Percentiles rank a stretch among this genome's conserved stretches.
Evolutionary conservation across 1,140 invertebrate genomes (phyloP).

Genomic region (Meteorus sp.): DNA sequence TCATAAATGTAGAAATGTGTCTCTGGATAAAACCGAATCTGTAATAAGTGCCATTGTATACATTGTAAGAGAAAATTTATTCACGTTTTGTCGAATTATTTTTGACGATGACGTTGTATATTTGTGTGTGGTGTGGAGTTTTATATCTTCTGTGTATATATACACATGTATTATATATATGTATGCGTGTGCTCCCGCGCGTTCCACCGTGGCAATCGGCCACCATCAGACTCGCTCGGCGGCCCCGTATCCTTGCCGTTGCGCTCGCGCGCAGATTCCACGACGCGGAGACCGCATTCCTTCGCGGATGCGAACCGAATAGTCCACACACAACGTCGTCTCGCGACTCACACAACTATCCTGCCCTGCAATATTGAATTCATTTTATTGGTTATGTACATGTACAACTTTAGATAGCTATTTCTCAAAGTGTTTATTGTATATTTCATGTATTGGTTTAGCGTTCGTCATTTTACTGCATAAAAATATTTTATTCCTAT

Average conservation of each 20-base stretch:
- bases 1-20: too few relatives aligned
- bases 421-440: too few relatives aligned
- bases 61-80: too few relatives aligned
- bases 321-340: not conserved
- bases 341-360: not conserved
- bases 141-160: not conserved
- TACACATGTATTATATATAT: not conserved
- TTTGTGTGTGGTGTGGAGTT: conserved; percentile 22
- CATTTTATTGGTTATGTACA: too few relatives aligned
- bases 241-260: conserved; percentile 20
- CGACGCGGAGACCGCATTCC: conserved; percentile 25
- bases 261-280: conserved; percentile 23
- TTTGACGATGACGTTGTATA: conserved; percentile 45
- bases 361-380: conserved; percentile 6
- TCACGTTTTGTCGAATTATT: conserved; percentile 39
- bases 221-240: conserved; percentile 9
- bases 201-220: conserved; percentile 26
- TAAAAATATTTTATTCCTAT: too few relatives aligned
- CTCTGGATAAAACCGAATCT: too few relatives aligned
- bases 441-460: too few relatives aligned
- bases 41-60: too few relatives aligned
- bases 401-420: too few relatives aligned
- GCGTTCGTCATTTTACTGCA: too few relatives aligned
- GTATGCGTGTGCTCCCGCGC: conserved; percentile 21
- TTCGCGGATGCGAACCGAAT: conserved; percentile 21